Conservation (phyloP, 2,113 vertebrate species). For the Pelvicachromis taeniatus region DNA sequence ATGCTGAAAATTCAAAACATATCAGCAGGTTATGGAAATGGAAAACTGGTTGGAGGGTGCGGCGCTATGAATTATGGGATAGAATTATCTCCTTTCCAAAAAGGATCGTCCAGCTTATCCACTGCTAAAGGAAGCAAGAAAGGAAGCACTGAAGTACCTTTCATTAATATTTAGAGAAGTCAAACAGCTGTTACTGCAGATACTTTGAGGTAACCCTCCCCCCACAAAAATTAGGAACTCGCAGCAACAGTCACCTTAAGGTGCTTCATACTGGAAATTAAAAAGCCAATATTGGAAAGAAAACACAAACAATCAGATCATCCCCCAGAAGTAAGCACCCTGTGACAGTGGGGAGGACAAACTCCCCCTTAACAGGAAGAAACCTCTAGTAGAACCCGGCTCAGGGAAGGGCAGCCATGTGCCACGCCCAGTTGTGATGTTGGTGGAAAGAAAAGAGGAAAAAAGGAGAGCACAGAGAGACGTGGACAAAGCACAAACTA, state of each 20-base stretch:
- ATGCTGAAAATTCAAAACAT: not conserved
- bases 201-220: not conserved
- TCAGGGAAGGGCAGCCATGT: not conserved
- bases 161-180: not conserved
- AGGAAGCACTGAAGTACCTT: not conserved
- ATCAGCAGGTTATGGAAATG: not conserved
- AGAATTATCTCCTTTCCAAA: not conserved
- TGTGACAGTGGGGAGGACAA: fast-evolving
- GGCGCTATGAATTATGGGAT: not conserved
- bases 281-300: not conserved
- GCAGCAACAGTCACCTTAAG: not conserved
- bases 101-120: not conserved
- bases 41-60: not conserved
- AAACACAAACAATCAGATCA: not conserved
- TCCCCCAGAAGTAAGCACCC: not conserved
- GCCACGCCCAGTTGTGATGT: not conserved
- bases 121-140: not conserved
- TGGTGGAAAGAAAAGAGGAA: not conserved
- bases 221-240: not conserved
- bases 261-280: not conserved
- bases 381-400: not conserved
- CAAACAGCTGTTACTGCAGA: not conserved
- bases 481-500: not conserved
- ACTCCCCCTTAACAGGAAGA: not conserved
- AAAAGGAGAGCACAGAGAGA: not conserved